A percentile compares a stretch with the other conserved stretches of the same genome.
Evolutionary conservation across 2,888 invertebrate species (phyloP).

Genomic region (Escarpia spicata): DNA sequence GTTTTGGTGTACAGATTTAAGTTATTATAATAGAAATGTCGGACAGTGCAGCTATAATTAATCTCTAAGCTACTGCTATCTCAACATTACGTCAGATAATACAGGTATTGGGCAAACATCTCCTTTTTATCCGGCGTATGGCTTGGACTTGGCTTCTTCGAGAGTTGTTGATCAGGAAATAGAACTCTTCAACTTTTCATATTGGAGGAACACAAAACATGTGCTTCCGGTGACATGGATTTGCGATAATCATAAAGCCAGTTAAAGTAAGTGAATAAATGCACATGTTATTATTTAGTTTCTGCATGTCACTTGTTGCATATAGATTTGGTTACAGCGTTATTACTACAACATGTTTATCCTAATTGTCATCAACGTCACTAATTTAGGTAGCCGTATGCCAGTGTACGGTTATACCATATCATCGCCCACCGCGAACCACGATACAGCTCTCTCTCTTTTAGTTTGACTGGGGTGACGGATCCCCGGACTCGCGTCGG

Average conservation of each 20-base stretch:
- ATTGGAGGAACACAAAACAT: background rate
- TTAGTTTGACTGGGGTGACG: no score
- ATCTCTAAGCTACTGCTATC: background rate
- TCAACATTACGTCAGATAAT: background rate
- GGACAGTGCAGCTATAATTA: background rate
- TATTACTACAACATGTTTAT: background rate
- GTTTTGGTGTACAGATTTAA: background rate
- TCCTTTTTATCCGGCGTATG: constrained; percentile 8
- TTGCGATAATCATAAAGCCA: background rate
- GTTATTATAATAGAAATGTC: background rate
- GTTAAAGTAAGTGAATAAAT: background rate
- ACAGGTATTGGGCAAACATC: background rate
- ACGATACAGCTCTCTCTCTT: no score
- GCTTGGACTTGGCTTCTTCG: background rate
- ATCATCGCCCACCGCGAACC: background rate
- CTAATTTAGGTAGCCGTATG: background rate
- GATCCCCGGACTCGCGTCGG: no score
- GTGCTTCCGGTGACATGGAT: background rate
- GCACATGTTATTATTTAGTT: background rate
- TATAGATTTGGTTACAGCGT: background rate
- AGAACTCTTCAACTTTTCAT: constrained; percentile 12
- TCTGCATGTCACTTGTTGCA: background rate
- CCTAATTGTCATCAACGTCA: background rate
- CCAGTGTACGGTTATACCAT: background rate
- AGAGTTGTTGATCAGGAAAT: background rate